phyloP scores from a whole-genome alignment of 1,140 invertebrate genomes.

The Periplaneta americana region DNA sequence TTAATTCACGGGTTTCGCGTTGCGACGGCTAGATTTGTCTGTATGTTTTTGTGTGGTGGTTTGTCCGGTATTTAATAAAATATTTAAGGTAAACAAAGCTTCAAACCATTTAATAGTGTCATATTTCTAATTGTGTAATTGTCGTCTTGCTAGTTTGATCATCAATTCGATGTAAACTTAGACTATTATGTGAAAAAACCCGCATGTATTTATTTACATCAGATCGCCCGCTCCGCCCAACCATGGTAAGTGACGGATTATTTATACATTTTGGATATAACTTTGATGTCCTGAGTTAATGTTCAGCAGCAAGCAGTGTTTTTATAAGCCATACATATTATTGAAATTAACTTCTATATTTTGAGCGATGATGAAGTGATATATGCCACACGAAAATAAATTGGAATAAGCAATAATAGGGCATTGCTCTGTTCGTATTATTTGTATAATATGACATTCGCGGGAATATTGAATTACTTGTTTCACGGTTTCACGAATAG shows the following conservation, averaged over 20 bases:
- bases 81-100: not conserved
- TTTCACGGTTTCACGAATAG: too few relatives aligned
- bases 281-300: too few relatives aligned
- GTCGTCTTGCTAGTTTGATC: not conserved
- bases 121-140: not conserved
- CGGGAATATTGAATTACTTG: too few relatives aligned
- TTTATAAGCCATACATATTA: too few relatives aligned
- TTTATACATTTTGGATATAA: not conserved
- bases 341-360: too few relatives aligned
- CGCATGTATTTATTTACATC: not conserved
- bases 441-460: too few relatives aligned
- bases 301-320: too few relatives aligned
- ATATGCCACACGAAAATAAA: too few relatives aligned
- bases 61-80: not conserved
- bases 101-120: not conserved
- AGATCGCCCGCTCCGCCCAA: not conserved
- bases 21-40: not conserved
- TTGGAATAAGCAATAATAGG: too few relatives aligned
- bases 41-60: not conserved
- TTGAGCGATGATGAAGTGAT: too few relatives aligned
- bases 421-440: too few relatives aligned
- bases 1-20: not conserved
- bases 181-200: not conserved
- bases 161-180: not conserved
- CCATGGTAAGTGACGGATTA: not conserved